Conservation (phyloP, 2,888 invertebrate species). For the Xylophagus ater region DNA sequence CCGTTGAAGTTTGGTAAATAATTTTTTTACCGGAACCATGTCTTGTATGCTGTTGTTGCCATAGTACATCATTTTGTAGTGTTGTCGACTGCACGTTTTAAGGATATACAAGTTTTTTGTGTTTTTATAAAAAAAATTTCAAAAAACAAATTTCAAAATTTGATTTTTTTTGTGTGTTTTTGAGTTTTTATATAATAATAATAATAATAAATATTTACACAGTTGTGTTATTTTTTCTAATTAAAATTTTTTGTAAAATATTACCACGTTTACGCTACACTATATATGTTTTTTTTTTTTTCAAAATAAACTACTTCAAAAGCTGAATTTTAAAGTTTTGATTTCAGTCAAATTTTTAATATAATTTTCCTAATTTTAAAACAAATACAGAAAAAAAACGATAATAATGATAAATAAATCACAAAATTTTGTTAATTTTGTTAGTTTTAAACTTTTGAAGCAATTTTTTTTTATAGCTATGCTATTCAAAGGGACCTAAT, state of each 20-base stretch:
- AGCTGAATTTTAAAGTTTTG: too few species aligned
- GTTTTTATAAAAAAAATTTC: conserved; percentile 3
- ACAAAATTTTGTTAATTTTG: not conserved
- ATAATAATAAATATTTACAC: not conserved
- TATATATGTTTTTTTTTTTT: not conserved
- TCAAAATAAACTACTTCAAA: too few species aligned
- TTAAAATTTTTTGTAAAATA: not conserved
- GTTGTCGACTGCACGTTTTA: conserved; percentile 24
- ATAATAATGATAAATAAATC: not conserved
- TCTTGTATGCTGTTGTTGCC: conserved; percentile 9
- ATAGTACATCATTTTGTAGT: conserved; percentile 19
- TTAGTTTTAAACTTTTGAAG: too few species aligned
- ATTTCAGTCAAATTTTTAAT: too few species aligned
- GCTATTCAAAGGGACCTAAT: too few species aligned
- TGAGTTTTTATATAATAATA: too few species aligned
- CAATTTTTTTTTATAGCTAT: too few species aligned
- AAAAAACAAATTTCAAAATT: not conserved
- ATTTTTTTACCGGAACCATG: conserved; percentile 7
- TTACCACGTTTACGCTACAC: not conserved
- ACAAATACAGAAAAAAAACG: not conserved
- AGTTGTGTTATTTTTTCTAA: not conserved
- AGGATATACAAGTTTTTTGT: conserved; percentile 5
- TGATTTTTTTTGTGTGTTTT: too few species aligned
- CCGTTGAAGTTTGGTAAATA: conserved; percentile 5
- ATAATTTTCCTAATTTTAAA: too few species aligned